Conservation (phyloP, 1,140 invertebrate genomes). For the Eupeodes corollae region DNA sequence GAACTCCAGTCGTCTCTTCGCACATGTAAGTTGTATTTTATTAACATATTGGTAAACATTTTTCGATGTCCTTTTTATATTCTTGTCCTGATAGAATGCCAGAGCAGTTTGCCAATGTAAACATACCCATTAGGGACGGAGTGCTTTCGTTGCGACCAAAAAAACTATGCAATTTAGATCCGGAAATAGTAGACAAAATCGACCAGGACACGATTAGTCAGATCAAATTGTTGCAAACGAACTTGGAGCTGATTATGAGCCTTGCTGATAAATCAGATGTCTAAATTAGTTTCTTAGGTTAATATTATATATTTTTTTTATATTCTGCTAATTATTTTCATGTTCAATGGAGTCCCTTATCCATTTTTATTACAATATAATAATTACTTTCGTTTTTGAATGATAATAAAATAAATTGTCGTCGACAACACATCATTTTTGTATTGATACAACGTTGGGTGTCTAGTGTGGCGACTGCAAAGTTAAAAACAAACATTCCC, state of each 20-base stretch:
- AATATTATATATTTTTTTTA: no score
- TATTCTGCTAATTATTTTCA: no score
- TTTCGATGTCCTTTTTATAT: slow-evolving; percentile 1
- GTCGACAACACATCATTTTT: no score
- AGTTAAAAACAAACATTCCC: no score
- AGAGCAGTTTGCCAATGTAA: slow-evolving; percentile 44
- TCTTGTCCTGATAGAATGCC: slow-evolving; percentile 15
- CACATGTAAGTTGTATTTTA: slow-evolving; percentile 21
- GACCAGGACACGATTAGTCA: slow-evolving; percentile 25
- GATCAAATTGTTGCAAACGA: slow-evolving; percentile 26
- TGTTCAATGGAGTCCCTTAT: no score
- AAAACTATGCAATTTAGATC: slow-evolving; percentile 17
- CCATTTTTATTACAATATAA: no score
- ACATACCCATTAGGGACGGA: slow-evolving; percentile 47
- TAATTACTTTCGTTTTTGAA: no score
- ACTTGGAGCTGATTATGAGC: slow-evolving; percentile 26
- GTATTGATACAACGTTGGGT: no score
- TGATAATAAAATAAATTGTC: no score
- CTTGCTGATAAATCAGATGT: slow-evolving; percentile 21
- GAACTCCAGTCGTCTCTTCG: slow-evolving; percentile 45
- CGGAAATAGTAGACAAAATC: slow-evolving; percentile 22
- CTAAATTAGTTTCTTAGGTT: background rate
- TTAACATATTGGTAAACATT: background rate
- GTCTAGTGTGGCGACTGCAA: no score
- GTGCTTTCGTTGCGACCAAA: slow-evolving; percentile 28